Percentiles rank a stretch among this genome's conserved stretches.
Evolutionary conservation across 2,888 invertebrate genomes (phyloP).

Genomic region (Phaonia tiefii): DNA sequence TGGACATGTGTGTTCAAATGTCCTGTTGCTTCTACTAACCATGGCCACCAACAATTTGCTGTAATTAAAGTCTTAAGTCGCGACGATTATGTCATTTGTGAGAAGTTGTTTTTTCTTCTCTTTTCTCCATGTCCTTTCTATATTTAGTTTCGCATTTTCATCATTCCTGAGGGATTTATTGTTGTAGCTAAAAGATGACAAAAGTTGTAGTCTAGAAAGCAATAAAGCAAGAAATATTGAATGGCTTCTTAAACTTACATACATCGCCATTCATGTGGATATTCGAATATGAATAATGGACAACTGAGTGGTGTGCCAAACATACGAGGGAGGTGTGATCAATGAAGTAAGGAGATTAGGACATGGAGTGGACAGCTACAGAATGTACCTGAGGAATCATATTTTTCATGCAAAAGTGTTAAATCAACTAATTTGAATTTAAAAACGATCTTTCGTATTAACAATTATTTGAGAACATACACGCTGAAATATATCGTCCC

Average conservation of each 20-base stretch:
- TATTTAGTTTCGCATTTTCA: not conserved
- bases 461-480: too few relatives aligned
- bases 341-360: too few relatives aligned
- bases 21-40: slow-evolving; percentile 42
- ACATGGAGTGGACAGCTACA: too few relatives aligned
- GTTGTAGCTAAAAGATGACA: not conserved
- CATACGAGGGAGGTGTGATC: not conserved
- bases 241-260: slow-evolving; percentile 10
- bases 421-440: too few relatives aligned
- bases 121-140: not conserved
- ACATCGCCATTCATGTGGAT: not conserved
- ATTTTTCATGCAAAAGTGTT: too few relatives aligned
- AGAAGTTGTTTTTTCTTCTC: slow-evolving; percentile 9
- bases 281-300: slow-evolving; percentile 5
- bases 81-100: slow-evolving; percentile 67
- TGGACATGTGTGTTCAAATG: not conserved
- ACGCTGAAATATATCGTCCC: too few relatives aligned
- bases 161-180: not conserved
- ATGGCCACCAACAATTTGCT: slow-evolving; percentile 21
- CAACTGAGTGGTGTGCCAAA: not conserved
- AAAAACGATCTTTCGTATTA: too few relatives aligned
- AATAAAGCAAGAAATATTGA: slow-evolving; percentile 1
- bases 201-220: not conserved
- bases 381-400: too few relatives aligned
- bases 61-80: slow-evolving; percentile 66